Percentiles rank a stretch among this genome's conserved stretches.
Evolutionary conservation across 2,888 invertebrate genomes (phyloP).

Genomic region (Rapana venosa): DNA sequence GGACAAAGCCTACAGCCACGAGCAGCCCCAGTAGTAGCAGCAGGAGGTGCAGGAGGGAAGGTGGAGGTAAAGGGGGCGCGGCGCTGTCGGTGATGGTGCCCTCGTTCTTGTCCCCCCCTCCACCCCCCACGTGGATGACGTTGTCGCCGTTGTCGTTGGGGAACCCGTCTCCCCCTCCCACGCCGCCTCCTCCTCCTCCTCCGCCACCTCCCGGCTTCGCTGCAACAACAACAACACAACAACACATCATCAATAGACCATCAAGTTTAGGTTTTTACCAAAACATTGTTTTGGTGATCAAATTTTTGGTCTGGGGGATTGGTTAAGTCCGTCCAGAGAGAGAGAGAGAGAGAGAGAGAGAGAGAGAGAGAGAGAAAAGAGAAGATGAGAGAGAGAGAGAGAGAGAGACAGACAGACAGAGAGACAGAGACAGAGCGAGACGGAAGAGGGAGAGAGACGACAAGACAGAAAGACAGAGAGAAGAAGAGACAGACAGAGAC

Average conservation of each 20-base stretch:
- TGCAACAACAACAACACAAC: neutral
- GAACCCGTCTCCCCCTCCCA: conserved; percentile 20
- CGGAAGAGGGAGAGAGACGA: no score
- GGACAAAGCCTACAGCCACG: neutral
- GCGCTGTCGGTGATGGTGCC: conserved; percentile 44
- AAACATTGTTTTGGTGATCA: no score
- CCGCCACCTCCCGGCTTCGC: neutral
- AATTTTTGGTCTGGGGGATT: no score
- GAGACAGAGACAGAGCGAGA: no score
- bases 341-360: no score
- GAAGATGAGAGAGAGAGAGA: no score
- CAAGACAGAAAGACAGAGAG: no score
- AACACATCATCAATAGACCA: neutral
- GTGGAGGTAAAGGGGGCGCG: neutral
- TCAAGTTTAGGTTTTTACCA: no score
- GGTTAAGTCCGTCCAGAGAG: no score
- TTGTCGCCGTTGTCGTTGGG: conserved; percentile 32
- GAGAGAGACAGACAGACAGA: no score
- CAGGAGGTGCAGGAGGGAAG: neutral
- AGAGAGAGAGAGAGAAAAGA: no score
- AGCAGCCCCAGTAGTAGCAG: neutral
- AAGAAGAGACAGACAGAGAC: no score
- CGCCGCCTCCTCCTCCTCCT: neutral
- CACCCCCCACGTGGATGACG: conserved; percentile 39
- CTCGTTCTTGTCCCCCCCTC: conserved; percentile 39